Percentiles rank a stretch among this genome's conserved stretches.
Evolutionary conservation across 1,140 invertebrate genomes (phyloP).

Genomic region (Notospermus geniculatus): DNA sequence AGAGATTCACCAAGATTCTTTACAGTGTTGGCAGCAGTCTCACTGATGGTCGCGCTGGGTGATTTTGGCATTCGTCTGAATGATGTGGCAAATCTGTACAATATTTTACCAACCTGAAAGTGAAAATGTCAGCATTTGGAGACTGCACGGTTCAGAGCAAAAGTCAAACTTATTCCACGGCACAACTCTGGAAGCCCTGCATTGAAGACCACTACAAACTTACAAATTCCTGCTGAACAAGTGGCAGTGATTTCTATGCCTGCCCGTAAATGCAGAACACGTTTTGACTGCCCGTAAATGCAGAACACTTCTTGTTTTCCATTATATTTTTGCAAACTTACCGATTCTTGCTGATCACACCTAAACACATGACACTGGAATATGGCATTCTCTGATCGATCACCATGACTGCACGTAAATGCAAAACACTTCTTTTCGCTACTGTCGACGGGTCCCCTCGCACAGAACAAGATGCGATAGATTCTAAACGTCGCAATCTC

Average conservation of each 20-base stretch:
- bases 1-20: not conserved
- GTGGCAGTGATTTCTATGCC: too few species aligned
- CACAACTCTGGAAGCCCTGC: too few species aligned
- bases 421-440: constrained; percentile 89
- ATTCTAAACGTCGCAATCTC: constrained; percentile 89
- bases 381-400: constrained; percentile 81
- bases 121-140: not conserved
- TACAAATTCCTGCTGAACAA: too few species aligned
- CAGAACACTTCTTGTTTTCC: constrained; percentile 34
- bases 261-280: too few species aligned
- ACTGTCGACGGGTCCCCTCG: constrained; percentile 80
- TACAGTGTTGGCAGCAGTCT: not conserved
- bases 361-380: constrained; percentile 97
- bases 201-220: too few species aligned
- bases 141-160: too few species aligned
- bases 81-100: constrained; percentile 86
- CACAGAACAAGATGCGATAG: constrained; percentile 92
- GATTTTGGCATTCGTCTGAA: constrained; percentile 73
- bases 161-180: too few species aligned
- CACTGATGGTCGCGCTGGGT: constrained; percentile 22
- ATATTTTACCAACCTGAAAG: constrained; percentile 66
- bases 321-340: constrained; percentile 61
- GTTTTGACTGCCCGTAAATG: too few species aligned
- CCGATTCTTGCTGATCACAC: constrained; percentile 95
- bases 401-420: constrained; percentile 91